Base-by-base conservation (phyloP, 2,888 invertebrate species). In the Ophion ventricosus region DNA sequence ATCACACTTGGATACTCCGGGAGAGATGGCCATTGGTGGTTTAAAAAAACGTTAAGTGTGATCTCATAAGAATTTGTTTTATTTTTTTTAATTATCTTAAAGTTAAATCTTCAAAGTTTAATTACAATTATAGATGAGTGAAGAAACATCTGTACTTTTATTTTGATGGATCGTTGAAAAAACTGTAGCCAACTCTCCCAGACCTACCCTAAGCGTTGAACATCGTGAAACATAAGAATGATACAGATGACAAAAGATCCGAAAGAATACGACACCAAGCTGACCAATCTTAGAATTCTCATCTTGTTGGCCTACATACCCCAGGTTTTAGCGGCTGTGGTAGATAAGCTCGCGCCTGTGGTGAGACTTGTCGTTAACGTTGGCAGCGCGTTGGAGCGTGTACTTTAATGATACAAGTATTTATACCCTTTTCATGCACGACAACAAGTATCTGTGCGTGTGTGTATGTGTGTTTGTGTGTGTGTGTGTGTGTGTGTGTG, bases 311-410 rank as follows among this genome's bases (percentile, higher is more conserved):
- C 20, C 57, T 20, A 43, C 59, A n/a, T 25, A 2, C 43, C 17
- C 2, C 20, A 56, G 4, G 29, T 63, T 35, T 64, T 17, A 64
- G 63, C 54, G n/a, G 56, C 14, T 56, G 17, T 49, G 25, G 67
- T 61, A 25, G 20, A 72, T 40, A n/a, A 77, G 54, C 82, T 77
- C 72, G 72, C 72, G 72, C 79, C 72, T 49, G 56, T 73, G 73
- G 73, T 43, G 73, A 72, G 79, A 80, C 72, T 82, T 35, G 49
- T 67, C 49, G 74, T 61, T 80, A 75, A 76, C 67, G 70, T 64
- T 49, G 59, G 70, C 26, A 56, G 56, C 81, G 70, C 80, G 75
- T 63, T 75, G 40, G 63, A 76, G 64, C 75, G 63, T 81, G 54
- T 40, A 70, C 23, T 26, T 26, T 63, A 76, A 75, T 75, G 67